Conservation (phyloP, 2,797 vertebrate species). For the Rousettus madagascariensis region DNA sequence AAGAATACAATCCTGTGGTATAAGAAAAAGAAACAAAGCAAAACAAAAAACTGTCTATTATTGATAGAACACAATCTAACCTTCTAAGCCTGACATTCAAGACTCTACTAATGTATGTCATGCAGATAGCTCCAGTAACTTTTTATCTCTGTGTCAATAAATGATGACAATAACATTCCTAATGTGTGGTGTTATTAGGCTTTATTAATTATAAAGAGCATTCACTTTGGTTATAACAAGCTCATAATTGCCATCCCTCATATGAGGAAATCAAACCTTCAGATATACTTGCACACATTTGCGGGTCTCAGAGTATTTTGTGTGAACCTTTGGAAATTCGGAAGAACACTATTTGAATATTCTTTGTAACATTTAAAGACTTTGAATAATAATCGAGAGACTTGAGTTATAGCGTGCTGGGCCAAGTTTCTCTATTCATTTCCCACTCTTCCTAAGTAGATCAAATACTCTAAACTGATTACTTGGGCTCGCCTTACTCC, state of each 20-base stretch:
- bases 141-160: conserved; percentile 16
- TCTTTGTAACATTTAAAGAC: conserved; percentile 21
- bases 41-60: background rate
- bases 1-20: background rate
- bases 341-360: conserved; percentile 22
- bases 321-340: background rate
- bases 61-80: background rate
- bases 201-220: conserved; percentile 27
- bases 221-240: background rate
- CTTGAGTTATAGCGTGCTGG: background rate
- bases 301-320: background rate
- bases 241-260: background rate
- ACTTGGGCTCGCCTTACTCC: background rate
- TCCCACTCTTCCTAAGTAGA: conserved; percentile 3
- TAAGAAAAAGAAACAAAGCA: conserved; percentile 1
- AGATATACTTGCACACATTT: background rate
- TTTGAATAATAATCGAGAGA: conserved; percentile 28
- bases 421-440: background rate
- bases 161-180: background rate
- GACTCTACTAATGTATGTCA: background rate
- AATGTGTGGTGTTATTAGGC: background rate
- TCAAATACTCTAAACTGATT: background rate
- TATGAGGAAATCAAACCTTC: background rate
- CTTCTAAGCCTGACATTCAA: background rate
- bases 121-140: background rate